Conservation (phyloP, 2,113 vertebrate genomes). For the Sorex araneus region DNA sequence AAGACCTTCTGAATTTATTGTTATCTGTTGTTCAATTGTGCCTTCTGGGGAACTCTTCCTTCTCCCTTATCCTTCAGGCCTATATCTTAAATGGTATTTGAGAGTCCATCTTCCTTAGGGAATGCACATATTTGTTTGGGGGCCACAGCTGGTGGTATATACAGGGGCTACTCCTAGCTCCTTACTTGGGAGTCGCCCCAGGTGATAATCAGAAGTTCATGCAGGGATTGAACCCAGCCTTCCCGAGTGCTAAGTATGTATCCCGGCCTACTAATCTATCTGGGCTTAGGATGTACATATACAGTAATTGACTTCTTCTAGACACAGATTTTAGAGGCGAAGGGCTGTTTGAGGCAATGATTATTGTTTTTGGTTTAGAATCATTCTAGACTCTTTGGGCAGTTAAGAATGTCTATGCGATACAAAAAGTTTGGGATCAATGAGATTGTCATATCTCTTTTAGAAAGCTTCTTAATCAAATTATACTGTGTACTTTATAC, state of each 20-base stretch:
- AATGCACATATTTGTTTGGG: background rate
- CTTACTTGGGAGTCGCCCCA: too few relatives aligned
- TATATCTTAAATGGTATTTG: background rate
- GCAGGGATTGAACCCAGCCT: too few relatives aligned
- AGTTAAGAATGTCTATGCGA: background rate
- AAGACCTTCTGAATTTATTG: background rate
- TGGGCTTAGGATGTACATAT: too few relatives aligned
- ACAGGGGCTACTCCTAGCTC: too few relatives aligned
- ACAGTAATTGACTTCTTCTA: too few relatives aligned
- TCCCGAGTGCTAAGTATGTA: too few relatives aligned
- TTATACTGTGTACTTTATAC: background rate
- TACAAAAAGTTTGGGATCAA: background rate
- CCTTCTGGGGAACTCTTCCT: background rate
- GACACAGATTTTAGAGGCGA: background rate
- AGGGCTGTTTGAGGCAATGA: background rate
- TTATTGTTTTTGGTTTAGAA: background rate
- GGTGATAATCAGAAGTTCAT: too few relatives aligned
- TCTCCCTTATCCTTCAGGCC: background rate
- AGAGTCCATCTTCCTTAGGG: background rate
- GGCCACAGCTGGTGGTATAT: too few relatives aligned
- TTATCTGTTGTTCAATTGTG: background rate
- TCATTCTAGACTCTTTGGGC: background rate
- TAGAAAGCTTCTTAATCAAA: conserved; percentile 12
- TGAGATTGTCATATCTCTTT: conserved; percentile 23
- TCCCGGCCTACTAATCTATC: too few relatives aligned